Base-by-base conservation (phyloP, 2,888 invertebrate genomes). In the Lithophane ornitopus region DNA sequence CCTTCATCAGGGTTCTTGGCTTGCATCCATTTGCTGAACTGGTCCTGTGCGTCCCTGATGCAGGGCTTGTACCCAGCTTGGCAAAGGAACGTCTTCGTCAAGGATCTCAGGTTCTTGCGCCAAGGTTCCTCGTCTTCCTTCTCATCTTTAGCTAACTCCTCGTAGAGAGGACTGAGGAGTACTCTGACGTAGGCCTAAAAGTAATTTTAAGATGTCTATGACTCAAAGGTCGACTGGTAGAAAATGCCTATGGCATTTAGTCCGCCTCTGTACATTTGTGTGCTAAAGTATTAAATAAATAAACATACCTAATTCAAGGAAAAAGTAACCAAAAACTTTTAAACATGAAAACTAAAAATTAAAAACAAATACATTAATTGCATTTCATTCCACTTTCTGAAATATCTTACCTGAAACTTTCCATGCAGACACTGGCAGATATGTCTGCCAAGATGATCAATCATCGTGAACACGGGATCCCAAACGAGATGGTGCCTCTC, bases 381-480 rank as follows among this genome's bases (percentile, higher is more conserved):
- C 0, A 41, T 11, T 41, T 9, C 4, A 34, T 34, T 34, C 34
- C 6, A 34, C 34, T 34, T 0, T 34, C 4, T 34, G 6, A 34
- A 34, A 34, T 34, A 34, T 34, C 22, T 49, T 78, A 72, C 98
- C 97, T 98, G 97, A 89, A 98, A 98, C 90, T 98, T 98, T 58
- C 97, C 97, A 78, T 98, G 93, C n/a, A 96, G 91, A 97, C 84
- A 98, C 97, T 93, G 90, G 74, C 97, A 76, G 97, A 98, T 98
- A 85, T 98, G 98, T 79, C 98, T 96, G 49, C 98, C 98, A 72
- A 98, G 97, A 87, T 98, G 98, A 91, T 98, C 98, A 66, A 98
- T 98, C 96, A 98, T 98, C 3, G 98, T 98, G 89, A 98, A 98
- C 14, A 98, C 97, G 0, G 98, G 98, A 90, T 98, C 98, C 98